Percentiles rank a stretch among this genome's conserved stretches.
Evolutionary conservation across 1,140 invertebrate species (phyloP).

Genomic region (Drosophila lini): DNA sequence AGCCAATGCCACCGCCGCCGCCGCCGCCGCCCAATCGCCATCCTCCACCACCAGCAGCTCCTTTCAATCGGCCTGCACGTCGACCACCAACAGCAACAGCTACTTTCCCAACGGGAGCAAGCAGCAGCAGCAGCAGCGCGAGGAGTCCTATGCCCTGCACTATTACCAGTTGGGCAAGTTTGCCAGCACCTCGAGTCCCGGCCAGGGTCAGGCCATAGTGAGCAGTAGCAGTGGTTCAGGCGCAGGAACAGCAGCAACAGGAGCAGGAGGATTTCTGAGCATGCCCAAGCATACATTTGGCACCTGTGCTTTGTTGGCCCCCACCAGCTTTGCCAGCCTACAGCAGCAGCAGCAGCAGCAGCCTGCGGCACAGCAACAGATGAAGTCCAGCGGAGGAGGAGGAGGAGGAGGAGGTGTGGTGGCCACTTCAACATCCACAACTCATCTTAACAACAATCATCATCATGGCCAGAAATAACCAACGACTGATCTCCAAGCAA

Average conservation of each 20-base stretch:
- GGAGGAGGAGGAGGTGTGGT: conserved; percentile 9
- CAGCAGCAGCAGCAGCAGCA: conserved; percentile 47
- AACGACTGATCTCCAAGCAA: conserved; percentile 82
- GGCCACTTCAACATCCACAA: conserved; percentile 32
- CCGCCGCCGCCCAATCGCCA: conserved; percentile 32
- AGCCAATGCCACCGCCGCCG: neutral
- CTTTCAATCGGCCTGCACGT: conserved; percentile 70
- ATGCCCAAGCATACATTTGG: conserved; percentile 81
- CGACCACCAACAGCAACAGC: conserved; percentile 49
- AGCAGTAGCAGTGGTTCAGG: conserved; percentile 53
- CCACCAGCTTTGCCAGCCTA: conserved; percentile 72
- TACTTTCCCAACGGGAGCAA: conserved; percentile 44
- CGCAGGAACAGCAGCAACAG: conserved; percentile 21
- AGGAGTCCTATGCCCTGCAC: conserved; percentile 37
- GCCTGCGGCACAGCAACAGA: conserved; percentile 14
- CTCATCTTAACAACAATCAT: conserved; percentile 48
- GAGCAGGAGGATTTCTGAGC: conserved; percentile 45
- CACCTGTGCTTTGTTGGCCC: conserved; percentile 75
- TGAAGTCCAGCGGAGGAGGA: conserved; percentile 8
- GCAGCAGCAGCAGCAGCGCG: conserved; percentile 23
- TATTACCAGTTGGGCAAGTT: conserved; percentile 60
- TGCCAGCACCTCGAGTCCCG: conserved; percentile 41
- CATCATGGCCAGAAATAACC: conserved; percentile 73
- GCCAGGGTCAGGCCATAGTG: conserved; percentile 63
- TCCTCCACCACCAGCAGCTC: conserved; percentile 51